Evolutionary conservation across 2,888 invertebrate species (phyloP), one percentile per base, ranked within the genome.

Genomic region (Sphaerophoria rueppellii): DNA sequence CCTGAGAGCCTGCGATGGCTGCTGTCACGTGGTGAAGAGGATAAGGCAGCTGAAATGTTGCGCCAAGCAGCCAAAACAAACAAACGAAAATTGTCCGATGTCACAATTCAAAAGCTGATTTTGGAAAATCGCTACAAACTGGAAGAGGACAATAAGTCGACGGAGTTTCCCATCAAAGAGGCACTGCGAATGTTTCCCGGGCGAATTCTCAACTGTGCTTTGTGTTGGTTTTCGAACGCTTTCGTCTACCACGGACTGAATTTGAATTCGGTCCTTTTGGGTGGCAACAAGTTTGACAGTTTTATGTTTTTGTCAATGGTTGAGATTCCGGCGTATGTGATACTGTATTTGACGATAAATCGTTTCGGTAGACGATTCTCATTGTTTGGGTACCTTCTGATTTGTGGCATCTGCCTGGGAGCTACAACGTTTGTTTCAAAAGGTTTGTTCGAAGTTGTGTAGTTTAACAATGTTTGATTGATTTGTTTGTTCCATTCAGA

Each of bases 1-100:
- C 95, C 95, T 34, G 96, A 96, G 92, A 95, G 95, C 87, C 93
- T 95, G 69, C 93, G 96, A 87, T 97, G 97, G 96, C 93, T 96
- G 69, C 92, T 95, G 63, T 94, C 94, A 32, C 93, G 94, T 83
- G 94, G 94, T 0, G 91, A 93, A 54, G 91, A 92, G 7, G 90
- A 93, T 0, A 92, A 93, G 71, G 95, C 95, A 0, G 93, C 93
- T 50, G 89, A 90, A 0, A 93, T 95, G 12, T 90, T 95, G 9
- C 91, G 92, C 37, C 94, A 93, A 88, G 94, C 95, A 9, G 95
- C 95, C 0, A 91, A 92, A 61, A 93, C 94, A 87, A 96, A 96
- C 79, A 87, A 87, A 6, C 88, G 89, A 0, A 32, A 82, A 0
- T 32, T 90, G 50, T 88, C 90, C 2, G 88, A 90, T 16, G 86